Base-by-base conservation (phyloP, 2,888 invertebrate species). In the Drosophila subsilvestris region DNA sequence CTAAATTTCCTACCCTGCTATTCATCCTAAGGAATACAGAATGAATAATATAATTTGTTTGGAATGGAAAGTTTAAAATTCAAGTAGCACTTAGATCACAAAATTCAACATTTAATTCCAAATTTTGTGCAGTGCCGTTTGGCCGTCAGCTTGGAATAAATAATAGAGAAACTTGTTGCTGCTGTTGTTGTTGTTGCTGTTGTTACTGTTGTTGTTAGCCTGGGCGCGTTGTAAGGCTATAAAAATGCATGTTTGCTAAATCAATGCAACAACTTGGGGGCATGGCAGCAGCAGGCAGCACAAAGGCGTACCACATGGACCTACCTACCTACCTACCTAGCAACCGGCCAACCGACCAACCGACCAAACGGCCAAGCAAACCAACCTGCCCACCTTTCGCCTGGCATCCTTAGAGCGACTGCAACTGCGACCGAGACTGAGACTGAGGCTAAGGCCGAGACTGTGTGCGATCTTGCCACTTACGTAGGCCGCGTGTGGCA, bases 241-340 rank as follows among this genome's bases (percentile, higher is more conserved):
- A 88, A 86, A 85, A 86, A 81, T 79, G 82, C 86, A 90, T 89
- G 90, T 89, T 90, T 81, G 85, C 78, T 89, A 90, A 89, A 89
- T 89, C 88, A 89, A 89, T 89, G 90, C 90, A 89, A 87, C 83
- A 86, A 86, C 88, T 84, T 86, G 83, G 83, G 83, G 83, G 83
- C 83, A 83, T 88, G 85, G 85, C 55, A 56, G 20, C 49, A 10
- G 55, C 63, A 62, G 17, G 53, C 75, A 68, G 51, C 73, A 72
- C 68, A 29, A 65, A 74, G 71, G 86, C 76, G 78, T 73, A 85
- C 76, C 82, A 88, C 86, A 76, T 78, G 82, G 70, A 79, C 82
- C 68, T 68, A 63, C 69, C 65, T 68, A 79, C 82, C 68, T 68
- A 63, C 69, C 65, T 68, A 67, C 51, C 63, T 50, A 50, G 58